phyloP scores from a whole-genome alignment of 2,797 vertebrate genomes.

The Mus spretus region DNA sequence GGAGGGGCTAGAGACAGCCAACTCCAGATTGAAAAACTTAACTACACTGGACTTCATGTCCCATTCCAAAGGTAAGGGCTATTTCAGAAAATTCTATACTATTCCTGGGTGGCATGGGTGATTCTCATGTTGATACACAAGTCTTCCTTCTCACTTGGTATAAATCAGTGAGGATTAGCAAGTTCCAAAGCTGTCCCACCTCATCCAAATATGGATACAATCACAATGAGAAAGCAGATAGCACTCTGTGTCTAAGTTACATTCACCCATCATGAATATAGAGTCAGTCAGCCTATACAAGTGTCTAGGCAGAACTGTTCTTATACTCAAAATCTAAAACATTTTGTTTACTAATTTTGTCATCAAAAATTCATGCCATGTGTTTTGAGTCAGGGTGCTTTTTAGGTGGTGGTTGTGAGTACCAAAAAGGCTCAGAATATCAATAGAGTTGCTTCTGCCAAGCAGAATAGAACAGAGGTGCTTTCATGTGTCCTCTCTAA shows the following conservation, averaged over 20 bases:
- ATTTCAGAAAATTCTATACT: conserved; percentile 55
- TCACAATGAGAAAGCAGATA: conserved; percentile 70
- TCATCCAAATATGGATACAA: conserved; percentile 71
- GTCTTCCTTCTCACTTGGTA: conserved; percentile 68
- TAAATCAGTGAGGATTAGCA: conserved; percentile 73
- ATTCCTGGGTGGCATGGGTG: conserved; percentile 51
- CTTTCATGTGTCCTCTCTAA: background rate
- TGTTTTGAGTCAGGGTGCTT: conserved; percentile 57
- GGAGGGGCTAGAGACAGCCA: conserved; percentile 59
- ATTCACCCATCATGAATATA: conserved; percentile 66
- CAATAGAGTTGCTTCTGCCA: conserved; percentile 48
- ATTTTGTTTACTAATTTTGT: conserved; percentile 81
- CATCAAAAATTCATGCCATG: conserved; percentile 80
- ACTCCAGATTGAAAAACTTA: conserved; percentile 70
- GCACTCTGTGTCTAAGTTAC: conserved; percentile 64
- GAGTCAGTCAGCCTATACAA: conserved; percentile 73
- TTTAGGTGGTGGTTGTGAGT: background rate
- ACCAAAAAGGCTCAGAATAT: conserved; percentile 76
- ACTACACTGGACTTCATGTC: conserved; percentile 43
- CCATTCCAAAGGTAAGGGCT: conserved; percentile 61
- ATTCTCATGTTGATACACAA: conserved; percentile 62
- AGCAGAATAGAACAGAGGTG: conserved; percentile 53
- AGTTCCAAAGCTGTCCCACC: conserved; percentile 69
- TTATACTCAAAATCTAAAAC: conserved; percentile 76
- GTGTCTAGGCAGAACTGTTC: conserved; percentile 69